These are phyloP conservation scores for Lophius piscatorius DNA, from an alignment of 2,113 vertebrate genomes.

Conservation along the genomic window DNA sequence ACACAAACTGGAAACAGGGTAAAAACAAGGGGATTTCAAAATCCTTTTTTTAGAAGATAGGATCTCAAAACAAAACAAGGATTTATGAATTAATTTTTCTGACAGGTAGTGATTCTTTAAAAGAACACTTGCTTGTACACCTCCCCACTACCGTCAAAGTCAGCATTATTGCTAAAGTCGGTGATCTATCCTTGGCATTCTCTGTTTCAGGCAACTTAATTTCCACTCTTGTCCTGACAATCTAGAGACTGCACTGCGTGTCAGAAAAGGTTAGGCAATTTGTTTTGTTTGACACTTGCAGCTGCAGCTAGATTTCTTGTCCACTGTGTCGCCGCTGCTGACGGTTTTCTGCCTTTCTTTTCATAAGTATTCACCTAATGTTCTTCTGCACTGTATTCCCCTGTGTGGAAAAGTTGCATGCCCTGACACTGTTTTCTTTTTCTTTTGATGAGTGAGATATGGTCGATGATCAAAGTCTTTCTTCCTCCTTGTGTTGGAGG, in stretches of 20 bases:
- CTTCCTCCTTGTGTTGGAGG: slow-evolving; percentile 42
- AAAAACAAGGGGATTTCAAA: slow-evolving; percentile 26
- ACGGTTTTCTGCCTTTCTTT: slow-evolving; percentile 37
- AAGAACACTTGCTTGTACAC: slow-evolving; percentile 11
- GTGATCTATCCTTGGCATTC: slow-evolving; percentile 32
- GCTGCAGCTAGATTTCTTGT: slow-evolving; percentile 49
- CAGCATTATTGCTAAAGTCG: slow-evolving; percentile 38
- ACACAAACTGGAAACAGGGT: slow-evolving; percentile 49
- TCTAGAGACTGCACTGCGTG: slow-evolving; percentile 12
- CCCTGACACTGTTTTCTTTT: slow-evolving; percentile 41
- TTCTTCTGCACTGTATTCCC: slow-evolving; percentile 38
- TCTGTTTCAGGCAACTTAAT: slow-evolving; percentile 46
- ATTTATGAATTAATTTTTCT: slow-evolving; percentile 41
- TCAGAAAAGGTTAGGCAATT: slow-evolving; percentile 48
- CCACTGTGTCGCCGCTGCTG: slow-evolving; percentile 33
- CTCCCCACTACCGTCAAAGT: slow-evolving; percentile 11
- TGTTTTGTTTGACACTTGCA: slow-evolving; percentile 59
- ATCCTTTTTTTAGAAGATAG: background rate
- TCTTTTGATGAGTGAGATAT: slow-evolving; percentile 42
- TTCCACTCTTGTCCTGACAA: slow-evolving; percentile 49
- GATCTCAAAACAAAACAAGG: background rate
- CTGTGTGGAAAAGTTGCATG: slow-evolving; percentile 28
- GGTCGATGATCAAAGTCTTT: slow-evolving; percentile 67
- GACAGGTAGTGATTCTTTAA: background rate
- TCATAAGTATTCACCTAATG: slow-evolving; percentile 46